Evolutionary conservation across 2,797 vertebrate genomes (phyloP), one percentile per base, ranked within the genome.

Genomic region (Ctenopoma kingsleyae): DNA sequence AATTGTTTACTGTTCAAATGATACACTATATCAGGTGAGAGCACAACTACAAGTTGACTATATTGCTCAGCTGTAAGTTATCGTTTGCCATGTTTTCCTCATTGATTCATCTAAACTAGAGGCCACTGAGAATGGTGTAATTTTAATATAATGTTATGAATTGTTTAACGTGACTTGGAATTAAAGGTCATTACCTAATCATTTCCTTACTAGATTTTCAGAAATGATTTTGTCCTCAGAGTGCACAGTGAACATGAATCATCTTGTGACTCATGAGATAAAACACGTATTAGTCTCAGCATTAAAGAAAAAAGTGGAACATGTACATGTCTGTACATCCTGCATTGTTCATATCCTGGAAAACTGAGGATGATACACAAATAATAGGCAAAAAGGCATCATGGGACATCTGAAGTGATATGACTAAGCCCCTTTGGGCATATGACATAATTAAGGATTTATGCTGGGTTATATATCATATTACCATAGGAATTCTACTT

Each of bases 371-470:
- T 77, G 62, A 63, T 76, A 49, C 56, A 84, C 78, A 68, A 87
- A 83, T 87, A 71, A 64, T 30, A 84, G 40, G 70, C 27, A 83
- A 78, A 84, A 61, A 68, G 41, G 64, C 83, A 88, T 84, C 80
- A 70, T 77, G 74, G 51, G 73, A 84, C 77, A 86, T 85, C 76
- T 76, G 65, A 89, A 78, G 76, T 76, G 83, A 91, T 85, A 86
- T 77, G 84, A 84, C 83, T 86, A 83, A 85, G 80, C 71, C 85
- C 74, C 64, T 50, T 44, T 64, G 74, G 74, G 80, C 67, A 76
- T 22, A 85, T 76, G 80, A 84, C 81, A 91, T 91, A 90, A 92
- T 92, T 89, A 87, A 71, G 80, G 84, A 81, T 91, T 91, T 87
- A 89, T 88, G 72, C 75, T 56, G 58, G 72, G 76, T 79, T 76